Conservation (phyloP, 2,113 vertebrate species). For the Nesoenas mayeri region DNA sequence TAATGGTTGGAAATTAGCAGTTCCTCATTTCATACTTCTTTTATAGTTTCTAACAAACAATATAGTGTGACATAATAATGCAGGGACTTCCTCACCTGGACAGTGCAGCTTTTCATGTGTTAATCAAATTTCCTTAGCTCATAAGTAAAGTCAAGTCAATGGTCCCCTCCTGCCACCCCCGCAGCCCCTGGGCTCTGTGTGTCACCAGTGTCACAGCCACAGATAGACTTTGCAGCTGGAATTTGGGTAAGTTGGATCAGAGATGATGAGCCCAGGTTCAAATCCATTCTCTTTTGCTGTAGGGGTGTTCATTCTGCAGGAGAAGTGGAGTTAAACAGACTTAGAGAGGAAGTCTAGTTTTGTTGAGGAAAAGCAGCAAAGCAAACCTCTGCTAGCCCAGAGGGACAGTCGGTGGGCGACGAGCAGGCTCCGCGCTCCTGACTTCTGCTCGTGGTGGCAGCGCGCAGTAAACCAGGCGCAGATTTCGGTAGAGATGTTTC, state of each 20-base stretch:
- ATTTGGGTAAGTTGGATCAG: not conserved
- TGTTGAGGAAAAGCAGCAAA: not conserved
- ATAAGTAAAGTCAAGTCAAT: not conserved
- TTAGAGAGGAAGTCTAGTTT: not conserved
- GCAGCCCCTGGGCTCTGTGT: not conserved
- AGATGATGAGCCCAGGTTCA: not conserved
- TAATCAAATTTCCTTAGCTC: not conserved
- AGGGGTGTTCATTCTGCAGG: not conserved
- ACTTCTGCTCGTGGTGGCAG: not conserved
- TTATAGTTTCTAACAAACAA: not conserved
- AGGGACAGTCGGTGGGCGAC: not conserved
- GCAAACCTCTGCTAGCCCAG: not conserved
- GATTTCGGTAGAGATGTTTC: not conserved
- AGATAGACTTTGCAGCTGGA: not conserved
- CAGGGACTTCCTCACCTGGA: not conserved
- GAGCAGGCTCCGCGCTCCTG: not conserved
- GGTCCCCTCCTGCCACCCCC: not conserved
- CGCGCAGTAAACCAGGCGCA: not conserved
- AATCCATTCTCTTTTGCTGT: not conserved
- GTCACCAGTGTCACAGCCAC: not conserved
- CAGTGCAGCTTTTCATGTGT: not conserved
- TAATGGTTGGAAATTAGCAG: slow-evolving; percentile 12
- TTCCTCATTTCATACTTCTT: not conserved
- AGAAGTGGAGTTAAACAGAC: not conserved
- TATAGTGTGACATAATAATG: not conserved